Percentiles rank a stretch among this genome's conserved stretches.
Conservation (phyloP, 2,113 vertebrate species). For the Apaloderma vittatum region DNA sequence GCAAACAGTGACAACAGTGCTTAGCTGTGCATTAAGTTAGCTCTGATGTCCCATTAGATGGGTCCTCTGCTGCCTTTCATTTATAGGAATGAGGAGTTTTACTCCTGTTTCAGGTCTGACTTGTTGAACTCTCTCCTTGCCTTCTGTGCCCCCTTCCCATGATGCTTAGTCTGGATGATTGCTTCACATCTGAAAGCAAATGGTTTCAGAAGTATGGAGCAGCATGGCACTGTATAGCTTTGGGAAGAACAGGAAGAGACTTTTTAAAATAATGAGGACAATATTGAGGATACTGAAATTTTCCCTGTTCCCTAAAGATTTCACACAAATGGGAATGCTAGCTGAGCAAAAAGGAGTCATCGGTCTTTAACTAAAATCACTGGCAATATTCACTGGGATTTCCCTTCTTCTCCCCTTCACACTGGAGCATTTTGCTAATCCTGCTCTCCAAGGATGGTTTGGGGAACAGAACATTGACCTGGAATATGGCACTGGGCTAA, state of each 20-base stretch:
- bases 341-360: background rate
- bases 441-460: background rate
- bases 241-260: background rate
- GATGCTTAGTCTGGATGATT: background rate
- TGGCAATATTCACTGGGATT: background rate
- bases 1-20: background rate
- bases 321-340: background rate
- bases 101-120: constrained; percentile 41
- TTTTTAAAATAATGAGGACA: background rate
- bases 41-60: constrained; percentile 48
- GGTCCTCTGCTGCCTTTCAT: constrained; percentile 47
- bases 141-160: background rate
- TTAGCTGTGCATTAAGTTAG: background rate
- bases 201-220: background rate
- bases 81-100: constrained; percentile 11
- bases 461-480: background rate
- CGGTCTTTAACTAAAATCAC: background rate
- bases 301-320: background rate
- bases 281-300: background rate
- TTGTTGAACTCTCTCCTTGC: background rate
- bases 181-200: background rate
- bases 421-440: background rate
- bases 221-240: background rate
- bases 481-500: background rate
- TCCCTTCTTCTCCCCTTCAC: background rate